Percentiles rank a stretch among this genome's conserved stretches.
Conservation (phyloP, 2,113 vertebrate species). For the Ondatra zibethicus region DNA sequence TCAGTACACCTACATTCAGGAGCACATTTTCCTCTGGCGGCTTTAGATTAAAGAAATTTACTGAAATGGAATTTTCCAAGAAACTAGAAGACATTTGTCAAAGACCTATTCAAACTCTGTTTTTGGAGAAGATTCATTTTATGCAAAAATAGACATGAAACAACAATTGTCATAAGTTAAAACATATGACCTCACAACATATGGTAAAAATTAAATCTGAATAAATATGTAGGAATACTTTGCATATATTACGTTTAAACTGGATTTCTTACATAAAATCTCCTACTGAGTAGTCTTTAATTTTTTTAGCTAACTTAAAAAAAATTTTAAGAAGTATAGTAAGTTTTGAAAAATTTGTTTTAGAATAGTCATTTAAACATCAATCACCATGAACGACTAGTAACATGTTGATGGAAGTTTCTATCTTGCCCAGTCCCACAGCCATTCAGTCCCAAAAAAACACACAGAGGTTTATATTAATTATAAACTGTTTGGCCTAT, state of each 20-base stretch:
- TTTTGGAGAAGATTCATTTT: constrained; percentile 58
- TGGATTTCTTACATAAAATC: constrained; percentile 25
- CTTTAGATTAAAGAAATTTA: constrained; percentile 61
- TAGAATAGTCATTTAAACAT: constrained; percentile 49
- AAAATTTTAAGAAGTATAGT: not conserved
- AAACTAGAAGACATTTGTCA: constrained; percentile 61
- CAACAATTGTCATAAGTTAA: constrained; percentile 57
- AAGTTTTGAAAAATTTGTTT: constrained; percentile 4
- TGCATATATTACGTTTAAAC: constrained; percentile 47
- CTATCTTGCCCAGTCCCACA: too few relatives aligned
- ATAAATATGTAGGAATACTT: constrained; percentile 11
- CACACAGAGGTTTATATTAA: too few relatives aligned
- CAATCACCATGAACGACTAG: not conserved
- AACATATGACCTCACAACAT: constrained; percentile 43
- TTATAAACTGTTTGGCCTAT: too few relatives aligned
- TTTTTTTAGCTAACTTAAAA: constrained; percentile 18
- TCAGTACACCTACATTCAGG: constrained; percentile 47
- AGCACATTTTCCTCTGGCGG: constrained; percentile 45
- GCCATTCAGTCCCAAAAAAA: too few relatives aligned
- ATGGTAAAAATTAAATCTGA: constrained; percentile 55
- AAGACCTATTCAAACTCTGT: constrained; percentile 50
- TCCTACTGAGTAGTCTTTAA: not conserved
- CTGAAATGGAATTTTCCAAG: constrained; percentile 54
- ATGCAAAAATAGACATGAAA: constrained; percentile 54
- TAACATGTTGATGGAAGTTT: too few relatives aligned